These are phyloP conservation scores for Cryptus viduatorius DNA, from an alignment of 2,888 invertebrate species.

Conservation along the genomic window DNA sequence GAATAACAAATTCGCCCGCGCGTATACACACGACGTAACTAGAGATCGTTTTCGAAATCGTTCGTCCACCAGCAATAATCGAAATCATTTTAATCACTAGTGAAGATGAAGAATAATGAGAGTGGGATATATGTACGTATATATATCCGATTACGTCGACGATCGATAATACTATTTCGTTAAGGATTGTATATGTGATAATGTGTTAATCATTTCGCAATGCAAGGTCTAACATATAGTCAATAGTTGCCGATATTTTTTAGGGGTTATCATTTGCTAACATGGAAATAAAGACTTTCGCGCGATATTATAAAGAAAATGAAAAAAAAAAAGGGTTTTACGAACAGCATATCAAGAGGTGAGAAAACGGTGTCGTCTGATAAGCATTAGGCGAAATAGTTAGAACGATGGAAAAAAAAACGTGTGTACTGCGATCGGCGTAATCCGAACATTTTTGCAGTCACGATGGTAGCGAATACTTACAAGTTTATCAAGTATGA, in stretches of 20 bases:
- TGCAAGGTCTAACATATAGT: constrained; percentile 72
- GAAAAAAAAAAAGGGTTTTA: constrained; percentile 36
- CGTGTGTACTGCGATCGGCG: constrained; percentile 8
- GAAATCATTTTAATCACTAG: constrained; percentile 60
- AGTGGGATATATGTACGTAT: constrained; percentile 1
- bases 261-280: constrained; percentile 75
- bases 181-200: constrained; percentile 65
- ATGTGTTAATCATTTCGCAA: constrained; percentile 69
- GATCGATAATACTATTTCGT: constrained; percentile 63
- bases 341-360: constrained; percentile 56
- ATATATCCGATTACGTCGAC: constrained; percentile 31
- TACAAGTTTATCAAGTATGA: constrained; percentile 38
- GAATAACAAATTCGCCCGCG: constrained; percentile 60
- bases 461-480: constrained; percentile 45
- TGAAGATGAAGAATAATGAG: constrained; percentile 30
- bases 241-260: constrained; percentile 74
- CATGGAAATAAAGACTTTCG: constrained; percentile 48
- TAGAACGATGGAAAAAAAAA: constrained; percentile 4
- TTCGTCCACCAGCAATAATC: constrained; percentile 73
- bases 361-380: constrained; percentile 29
- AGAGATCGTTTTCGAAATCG: constrained; percentile 67
- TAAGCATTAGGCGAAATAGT: constrained; percentile 27
- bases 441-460: constrained; percentile 10
- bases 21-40: constrained; percentile 49
- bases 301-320: constrained; percentile 15